Conservation (phyloP, 2,888 invertebrate species). For the Notocelia uddmanniana region DNA sequence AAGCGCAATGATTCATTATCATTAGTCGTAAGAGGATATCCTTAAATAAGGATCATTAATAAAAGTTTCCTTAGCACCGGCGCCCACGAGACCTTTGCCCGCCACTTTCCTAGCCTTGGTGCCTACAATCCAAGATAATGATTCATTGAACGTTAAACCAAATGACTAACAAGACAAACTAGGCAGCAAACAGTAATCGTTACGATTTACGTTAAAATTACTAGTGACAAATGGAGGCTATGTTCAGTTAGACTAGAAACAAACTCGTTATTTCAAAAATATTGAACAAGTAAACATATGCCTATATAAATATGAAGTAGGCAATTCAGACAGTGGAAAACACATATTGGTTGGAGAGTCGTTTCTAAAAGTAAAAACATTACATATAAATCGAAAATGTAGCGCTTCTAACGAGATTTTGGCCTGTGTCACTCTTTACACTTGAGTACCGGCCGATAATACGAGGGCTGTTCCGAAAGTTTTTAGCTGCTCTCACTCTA, state of each 20-base stretch:
- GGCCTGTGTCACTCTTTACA: no score
- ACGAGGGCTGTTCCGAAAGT: no score
- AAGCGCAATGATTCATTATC: conserved; percentile 24
- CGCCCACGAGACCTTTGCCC: conserved; percentile 41
- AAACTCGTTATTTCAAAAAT: conserved; percentile 6
- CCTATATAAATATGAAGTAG: not conserved
- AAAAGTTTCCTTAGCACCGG: conserved; percentile 37
- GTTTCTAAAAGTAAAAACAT: no score
- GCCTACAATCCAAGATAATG: conserved; percentile 38
- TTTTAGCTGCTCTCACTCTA: no score
- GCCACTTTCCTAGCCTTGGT: conserved; percentile 44
- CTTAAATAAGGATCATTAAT: conserved; percentile 41
- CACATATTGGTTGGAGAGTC: not conserved
- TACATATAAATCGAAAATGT: no score
- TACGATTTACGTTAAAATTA: conserved; percentile 20
- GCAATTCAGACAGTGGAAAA: not conserved
- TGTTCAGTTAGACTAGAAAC: conserved; percentile 21
- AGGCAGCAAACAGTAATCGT: conserved; percentile 15
- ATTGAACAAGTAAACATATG: conserved; percentile 5
- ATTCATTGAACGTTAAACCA: conserved; percentile 31
- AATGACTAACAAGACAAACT: conserved; percentile 39
- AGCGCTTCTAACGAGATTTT: no score
- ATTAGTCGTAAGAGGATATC: conserved; percentile 17
- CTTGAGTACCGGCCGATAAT: no score
- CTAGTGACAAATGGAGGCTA: conserved; percentile 34